Percentiles rank a stretch among this genome's conserved stretches.
These are phyloP conservation scores for Cacoxenus indagator DNA, from an alignment of 2,888 invertebrate genomes.

Conservation along the genomic window DNA sequence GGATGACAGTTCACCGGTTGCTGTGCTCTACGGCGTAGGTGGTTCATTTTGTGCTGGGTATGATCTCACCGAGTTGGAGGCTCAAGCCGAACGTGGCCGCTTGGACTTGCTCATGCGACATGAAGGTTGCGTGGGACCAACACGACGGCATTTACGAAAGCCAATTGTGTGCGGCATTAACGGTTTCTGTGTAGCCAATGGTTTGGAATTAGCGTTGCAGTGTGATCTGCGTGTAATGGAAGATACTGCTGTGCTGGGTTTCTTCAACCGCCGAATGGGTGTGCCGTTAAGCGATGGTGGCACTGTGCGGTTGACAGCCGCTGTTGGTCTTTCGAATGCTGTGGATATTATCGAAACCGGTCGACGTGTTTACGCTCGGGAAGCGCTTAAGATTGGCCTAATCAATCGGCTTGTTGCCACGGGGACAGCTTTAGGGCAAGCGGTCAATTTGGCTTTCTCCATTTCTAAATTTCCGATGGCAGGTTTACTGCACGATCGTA, in stretches of 20 bases:
- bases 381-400: constrained; percentile 86
- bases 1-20: constrained; percentile 78
- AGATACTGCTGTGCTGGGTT: constrained; percentile 85
- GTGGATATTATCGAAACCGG: constrained; percentile 91
- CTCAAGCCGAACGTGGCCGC: constrained; percentile 52
- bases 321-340: constrained; percentile 87
- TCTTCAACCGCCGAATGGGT: constrained; percentile 88
- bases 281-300: constrained; percentile 89
- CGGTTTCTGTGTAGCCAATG: constrained; percentile 92
- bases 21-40: constrained; percentile 89
- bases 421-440: constrained; percentile 88
- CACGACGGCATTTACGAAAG: constrained; percentile 81
- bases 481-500: constrained; percentile 68
- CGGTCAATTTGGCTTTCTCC: constrained; percentile 80
- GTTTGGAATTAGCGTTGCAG: constrained; percentile 90
- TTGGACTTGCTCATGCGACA: constrained; percentile 63
- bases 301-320: constrained; percentile 83
- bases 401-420: constrained; percentile 83
- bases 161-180: constrained; percentile 89
- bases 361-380: constrained; percentile 79
- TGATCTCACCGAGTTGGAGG: constrained; percentile 82
- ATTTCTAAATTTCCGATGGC: constrained; percentile 86
- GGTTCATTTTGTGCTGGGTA: constrained; percentile 94
- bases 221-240: constrained; percentile 93
- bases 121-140: constrained; percentile 75